These are phyloP conservation scores for Cydia pomonella DNA, from an alignment of 1,140 invertebrate genomes.

Conservation along the genomic window DNA sequence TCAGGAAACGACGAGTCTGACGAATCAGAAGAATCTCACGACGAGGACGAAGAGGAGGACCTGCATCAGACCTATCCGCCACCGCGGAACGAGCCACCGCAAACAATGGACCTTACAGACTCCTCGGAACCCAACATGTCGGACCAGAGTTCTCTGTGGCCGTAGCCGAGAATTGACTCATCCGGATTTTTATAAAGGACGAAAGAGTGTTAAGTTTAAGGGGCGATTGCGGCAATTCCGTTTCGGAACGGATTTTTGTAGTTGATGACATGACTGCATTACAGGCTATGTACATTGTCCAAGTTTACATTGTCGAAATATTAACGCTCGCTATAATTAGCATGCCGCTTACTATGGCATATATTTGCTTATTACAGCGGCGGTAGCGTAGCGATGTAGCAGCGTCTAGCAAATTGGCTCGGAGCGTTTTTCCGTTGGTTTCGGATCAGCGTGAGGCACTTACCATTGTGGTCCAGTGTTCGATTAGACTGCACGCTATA, in stretches of 20 bases:
- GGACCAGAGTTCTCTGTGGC: constrained; percentile 67
- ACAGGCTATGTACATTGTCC: too few species aligned
- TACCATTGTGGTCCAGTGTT: too few species aligned
- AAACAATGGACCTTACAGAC: constrained; percentile 63
- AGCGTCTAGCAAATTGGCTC: too few species aligned
- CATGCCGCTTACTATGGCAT: too few species aligned
- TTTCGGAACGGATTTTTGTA: not conserved
- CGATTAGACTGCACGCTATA: too few species aligned
- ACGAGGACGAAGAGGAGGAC: constrained; percentile 85
- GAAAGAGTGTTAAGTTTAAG: not conserved
- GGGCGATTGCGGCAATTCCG: not conserved
- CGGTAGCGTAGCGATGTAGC: too few species aligned
- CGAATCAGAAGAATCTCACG: constrained; percentile 85
- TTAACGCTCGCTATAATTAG: too few species aligned
- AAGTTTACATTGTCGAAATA: too few species aligned
- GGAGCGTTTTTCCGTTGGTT: too few species aligned
- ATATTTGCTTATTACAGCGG: too few species aligned
- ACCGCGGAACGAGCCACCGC: constrained; percentile 62
- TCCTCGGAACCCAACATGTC: constrained; percentile 59
- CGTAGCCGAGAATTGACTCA: constrained; percentile 10
- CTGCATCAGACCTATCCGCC: constrained; percentile 82
- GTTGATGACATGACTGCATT: not conserved
- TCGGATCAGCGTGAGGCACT: too few species aligned
- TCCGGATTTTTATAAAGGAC: not conserved
- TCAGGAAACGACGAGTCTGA: constrained; percentile 84